Evolutionary conservation across 1,140 invertebrate genomes (phyloP), one percentile per base, ranked within the genome.

Genomic region (Gryllus bimaculatus): DNA sequence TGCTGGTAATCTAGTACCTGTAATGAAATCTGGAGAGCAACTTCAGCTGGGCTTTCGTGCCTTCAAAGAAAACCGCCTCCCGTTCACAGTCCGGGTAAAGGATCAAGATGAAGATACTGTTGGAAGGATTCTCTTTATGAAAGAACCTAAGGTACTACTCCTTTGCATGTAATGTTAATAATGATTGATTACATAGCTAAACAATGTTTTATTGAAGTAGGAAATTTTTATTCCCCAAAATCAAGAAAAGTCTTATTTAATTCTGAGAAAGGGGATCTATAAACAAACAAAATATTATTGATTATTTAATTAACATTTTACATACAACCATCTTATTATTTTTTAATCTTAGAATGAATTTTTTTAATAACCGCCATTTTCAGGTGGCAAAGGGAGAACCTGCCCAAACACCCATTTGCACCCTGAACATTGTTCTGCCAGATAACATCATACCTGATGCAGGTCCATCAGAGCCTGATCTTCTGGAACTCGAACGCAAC

Each of bases 41-140:
- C 90, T 97, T 39, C 91, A 90, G 82, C 87, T 97, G 73, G 91
- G 90, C 80, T 96, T 97, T 85, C 90, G 93, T 87, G 95, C 96
- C 12, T 99, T 99, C 89, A 93, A 94, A 85, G 97, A 99, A 86
- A 99, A 98, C 87, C 89, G 97, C 79, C 90, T 98, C 66, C 95
- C 96, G 48, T 97, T 97, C 84, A 94, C 92, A 2, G 92, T 96
- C 10, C 89, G 95, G 80, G 90, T 97, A 75, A 93, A 95, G 83
- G 95, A 97, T 86, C 90, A 91, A 15, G 91, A 94, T 83, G 92
- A 94, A 82, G 93, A 94, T 80, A 90, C 94, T 1, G 88, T 93
- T 15, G 96, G 96, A 13, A 89, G 96, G 78, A 92, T 99, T 78
- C 94, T 97, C 82, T 98, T 99, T 85, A 98, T 98, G 96, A 93